Evolutionary conservation across 2,888 invertebrate species (phyloP).

Genomic region (Hydrotaea cyrtoneurina): DNA sequence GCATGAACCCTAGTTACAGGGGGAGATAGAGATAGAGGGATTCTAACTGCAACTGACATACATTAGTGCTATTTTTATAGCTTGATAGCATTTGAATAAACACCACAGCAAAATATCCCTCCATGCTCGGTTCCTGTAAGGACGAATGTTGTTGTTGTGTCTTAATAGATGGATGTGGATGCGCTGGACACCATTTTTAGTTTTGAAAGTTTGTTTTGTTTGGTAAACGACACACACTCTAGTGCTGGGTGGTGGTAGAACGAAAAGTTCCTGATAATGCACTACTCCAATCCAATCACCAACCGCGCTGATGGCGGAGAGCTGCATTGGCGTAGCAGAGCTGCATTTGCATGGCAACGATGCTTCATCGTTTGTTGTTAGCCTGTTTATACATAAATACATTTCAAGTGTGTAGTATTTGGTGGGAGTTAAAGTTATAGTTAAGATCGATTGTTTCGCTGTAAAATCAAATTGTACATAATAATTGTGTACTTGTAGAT

Average conservation of each 20-base stretch:
- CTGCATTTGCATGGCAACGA: neutral
- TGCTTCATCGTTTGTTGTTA: no score
- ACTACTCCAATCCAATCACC: neutral
- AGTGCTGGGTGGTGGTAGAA: neutral
- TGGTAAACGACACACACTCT: neutral
- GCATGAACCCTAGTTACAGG: no score
- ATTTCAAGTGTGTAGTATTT: no score
- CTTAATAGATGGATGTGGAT: neutral
- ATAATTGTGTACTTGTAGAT: no score
- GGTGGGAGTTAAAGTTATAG: no score
- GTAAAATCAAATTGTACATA: no score
- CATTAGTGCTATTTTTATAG: neutral
- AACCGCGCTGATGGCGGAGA: neutral
- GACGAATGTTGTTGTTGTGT: slow-evolving; percentile 25
- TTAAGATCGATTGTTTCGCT: no score
- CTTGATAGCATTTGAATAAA: neutral
- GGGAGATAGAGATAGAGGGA: neutral
- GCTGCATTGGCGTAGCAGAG: neutral
- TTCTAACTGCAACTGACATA: neutral
- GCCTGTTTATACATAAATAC: no score
- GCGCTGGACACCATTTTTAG: slow-evolving; percentile 16
- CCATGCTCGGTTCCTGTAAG: neutral
- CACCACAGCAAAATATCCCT: neutral
- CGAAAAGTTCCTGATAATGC: neutral
- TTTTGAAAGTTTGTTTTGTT: neutral